Evolutionary conservation across 2,797 vertebrate species (phyloP).

Genomic region (Morus bassanus): DNA sequence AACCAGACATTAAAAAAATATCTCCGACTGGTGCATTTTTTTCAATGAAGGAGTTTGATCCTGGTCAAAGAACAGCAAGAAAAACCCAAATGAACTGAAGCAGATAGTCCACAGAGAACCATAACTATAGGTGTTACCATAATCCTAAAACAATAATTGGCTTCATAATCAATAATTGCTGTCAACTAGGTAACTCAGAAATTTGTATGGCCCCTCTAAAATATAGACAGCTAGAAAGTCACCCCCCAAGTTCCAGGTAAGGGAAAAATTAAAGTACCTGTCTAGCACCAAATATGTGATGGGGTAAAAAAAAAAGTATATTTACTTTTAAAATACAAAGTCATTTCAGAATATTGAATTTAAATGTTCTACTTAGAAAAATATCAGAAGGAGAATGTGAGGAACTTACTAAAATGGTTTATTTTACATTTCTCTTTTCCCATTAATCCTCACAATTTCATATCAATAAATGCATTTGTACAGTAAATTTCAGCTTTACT

Average conservation of each 20-base stretch:
- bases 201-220: background rate
- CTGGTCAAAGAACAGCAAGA: background rate
- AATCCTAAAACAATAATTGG: background rate
- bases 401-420: background rate
- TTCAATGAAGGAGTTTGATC: background rate
- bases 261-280: background rate
- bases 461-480: background rate
- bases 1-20: background rate
- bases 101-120: background rate
- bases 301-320: rapidly evolving
- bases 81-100: background rate
- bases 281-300: background rate
- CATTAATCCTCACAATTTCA: background rate
- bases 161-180: background rate
- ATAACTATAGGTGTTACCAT: background rate
- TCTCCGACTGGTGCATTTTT: background rate
- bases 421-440: background rate
- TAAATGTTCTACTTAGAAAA: background rate
- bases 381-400: background rate
- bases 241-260: background rate
- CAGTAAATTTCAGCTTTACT: background rate
- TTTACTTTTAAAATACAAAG: background rate
- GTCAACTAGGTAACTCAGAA: background rate
- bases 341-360: background rate
- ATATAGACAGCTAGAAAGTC: background rate